phyloP scores from a whole-genome alignment of 2,888 invertebrate genomes.

The Synergus gifuensis region DNA sequence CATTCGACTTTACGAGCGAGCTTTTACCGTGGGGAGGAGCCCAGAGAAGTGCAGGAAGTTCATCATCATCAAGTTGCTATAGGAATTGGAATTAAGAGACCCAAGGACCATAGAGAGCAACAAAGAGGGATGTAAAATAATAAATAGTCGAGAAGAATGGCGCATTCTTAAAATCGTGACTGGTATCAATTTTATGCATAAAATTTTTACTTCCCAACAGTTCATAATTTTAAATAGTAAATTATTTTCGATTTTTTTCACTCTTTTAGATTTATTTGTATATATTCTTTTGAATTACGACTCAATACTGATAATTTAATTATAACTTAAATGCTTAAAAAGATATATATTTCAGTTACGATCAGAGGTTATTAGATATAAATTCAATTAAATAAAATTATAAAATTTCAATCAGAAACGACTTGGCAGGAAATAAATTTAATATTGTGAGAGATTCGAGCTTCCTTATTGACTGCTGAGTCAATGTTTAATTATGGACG shows the following conservation, averaged over 20 bases:
- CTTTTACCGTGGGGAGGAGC: constrained; percentile 64
- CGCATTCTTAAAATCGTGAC: not conserved
- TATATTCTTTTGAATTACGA: not conserved
- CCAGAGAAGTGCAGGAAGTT: constrained; percentile 67
- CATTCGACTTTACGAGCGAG: constrained; percentile 74
- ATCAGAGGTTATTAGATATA: too few species aligned
- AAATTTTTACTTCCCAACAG: not conserved
- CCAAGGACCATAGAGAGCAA: not conserved
- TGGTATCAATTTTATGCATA: not conserved
- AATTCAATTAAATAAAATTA: not conserved
- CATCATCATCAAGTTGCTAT: constrained; percentile 73
- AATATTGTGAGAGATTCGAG: not conserved
- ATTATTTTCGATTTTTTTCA: too few species aligned
- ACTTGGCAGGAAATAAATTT: not conserved
- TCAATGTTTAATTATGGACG: not conserved
- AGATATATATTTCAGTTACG: not conserved
- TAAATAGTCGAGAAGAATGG: not conserved
- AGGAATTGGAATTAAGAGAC: constrained; percentile 23
- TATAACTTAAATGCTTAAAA: not conserved
- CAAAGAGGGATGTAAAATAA: not conserved
- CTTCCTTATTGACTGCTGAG: not conserved
- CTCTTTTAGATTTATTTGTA: too few species aligned
- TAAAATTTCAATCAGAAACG: not conserved
- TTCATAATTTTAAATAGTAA: too few species aligned
- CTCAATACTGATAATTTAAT: not conserved